Percentiles rank a stretch among this genome's conserved stretches.
Evolutionary conservation across 2,888 invertebrate genomes (phyloP).

Genomic region (Cremastobaeus sp.): DNA sequence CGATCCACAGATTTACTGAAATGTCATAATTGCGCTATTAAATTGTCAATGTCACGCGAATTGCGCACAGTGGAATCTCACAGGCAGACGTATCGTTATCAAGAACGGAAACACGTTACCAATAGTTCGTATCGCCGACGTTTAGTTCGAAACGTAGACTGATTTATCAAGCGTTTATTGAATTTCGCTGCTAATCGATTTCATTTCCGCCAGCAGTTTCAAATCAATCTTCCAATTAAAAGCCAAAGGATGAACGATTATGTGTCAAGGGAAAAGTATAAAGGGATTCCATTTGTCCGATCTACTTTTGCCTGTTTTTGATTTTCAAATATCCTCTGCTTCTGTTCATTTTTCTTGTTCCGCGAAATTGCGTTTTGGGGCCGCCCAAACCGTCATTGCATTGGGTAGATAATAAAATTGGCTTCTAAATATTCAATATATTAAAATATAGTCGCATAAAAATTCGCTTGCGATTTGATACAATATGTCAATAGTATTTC

Average conservation of each 20-base stretch:
- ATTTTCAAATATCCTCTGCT: too few species aligned
- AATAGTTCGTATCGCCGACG: slow-evolving; percentile 8
- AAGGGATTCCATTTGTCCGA: too few species aligned
- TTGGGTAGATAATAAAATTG: too few species aligned
- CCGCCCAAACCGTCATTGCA: too few species aligned
- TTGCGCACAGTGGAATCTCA: slow-evolving; percentile 13
- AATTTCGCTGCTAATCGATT: slow-evolving; percentile 13
- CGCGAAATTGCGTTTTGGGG: too few species aligned
- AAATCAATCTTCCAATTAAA: not conserved
- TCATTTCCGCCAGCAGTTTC: not conserved
- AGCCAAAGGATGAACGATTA: not conserved
- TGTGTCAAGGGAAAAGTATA: too few species aligned
- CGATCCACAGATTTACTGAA: slow-evolving; percentile 12
- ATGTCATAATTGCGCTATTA: slow-evolving; percentile 34
- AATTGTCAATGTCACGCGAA: slow-evolving; percentile 17
- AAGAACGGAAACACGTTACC: slow-evolving; percentile 6
- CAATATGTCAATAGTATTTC: too few species aligned
- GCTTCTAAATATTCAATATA: too few species aligned
- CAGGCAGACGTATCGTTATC: slow-evolving; percentile 22
- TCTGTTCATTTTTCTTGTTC: too few species aligned
- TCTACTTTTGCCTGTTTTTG: too few species aligned
- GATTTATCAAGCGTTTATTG: slow-evolving; percentile 26
- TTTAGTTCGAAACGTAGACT: slow-evolving; percentile 1
- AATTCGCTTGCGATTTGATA: too few species aligned
- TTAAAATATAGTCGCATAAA: too few species aligned